A percentile compares a stretch with the other conserved stretches of the same genome.
Evolutionary conservation across 2,797 vertebrate species (phyloP).

Genomic region (Spinus olivaceus): DNA sequence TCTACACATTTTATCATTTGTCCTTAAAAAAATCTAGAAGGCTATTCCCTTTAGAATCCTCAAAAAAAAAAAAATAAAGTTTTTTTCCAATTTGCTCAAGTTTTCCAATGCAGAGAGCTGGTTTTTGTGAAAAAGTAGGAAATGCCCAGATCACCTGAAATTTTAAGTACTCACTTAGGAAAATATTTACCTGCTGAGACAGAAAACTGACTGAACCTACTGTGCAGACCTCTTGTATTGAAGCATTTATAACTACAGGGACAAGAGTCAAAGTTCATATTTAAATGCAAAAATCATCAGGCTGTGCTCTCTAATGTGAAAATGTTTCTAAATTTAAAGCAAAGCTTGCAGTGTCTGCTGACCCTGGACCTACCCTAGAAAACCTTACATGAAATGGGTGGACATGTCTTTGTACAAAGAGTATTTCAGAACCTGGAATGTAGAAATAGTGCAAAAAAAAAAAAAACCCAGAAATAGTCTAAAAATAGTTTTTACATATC

Average conservation of each 20-base stretch:
- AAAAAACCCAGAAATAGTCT: background rate
- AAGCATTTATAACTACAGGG: background rate
- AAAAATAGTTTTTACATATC: conserved; percentile 36
- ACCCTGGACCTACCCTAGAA: background rate
- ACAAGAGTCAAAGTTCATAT: background rate
- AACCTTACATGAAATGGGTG: conserved; percentile 41
- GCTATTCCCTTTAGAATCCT: background rate
- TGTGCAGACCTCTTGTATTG: background rate
- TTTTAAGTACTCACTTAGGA: background rate
- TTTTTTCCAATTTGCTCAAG: background rate
- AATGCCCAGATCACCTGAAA: background rate
- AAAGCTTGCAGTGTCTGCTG: background rate
- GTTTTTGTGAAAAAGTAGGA: background rate
- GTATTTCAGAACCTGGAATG: background rate
- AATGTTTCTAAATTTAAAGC: background rate
- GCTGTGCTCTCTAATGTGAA: background rate
- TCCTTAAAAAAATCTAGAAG: background rate
- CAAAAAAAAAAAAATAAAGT: background rate
- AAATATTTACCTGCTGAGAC: background rate
- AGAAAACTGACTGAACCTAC: background rate
- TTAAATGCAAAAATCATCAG: background rate
- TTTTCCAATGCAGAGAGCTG: background rate
- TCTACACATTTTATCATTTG: background rate
- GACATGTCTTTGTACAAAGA: background rate
- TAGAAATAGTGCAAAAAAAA: conserved; percentile 34